phyloP scores from a whole-genome alignment of 2,113 vertebrate genomes.

The Raja brachyura region DNA sequence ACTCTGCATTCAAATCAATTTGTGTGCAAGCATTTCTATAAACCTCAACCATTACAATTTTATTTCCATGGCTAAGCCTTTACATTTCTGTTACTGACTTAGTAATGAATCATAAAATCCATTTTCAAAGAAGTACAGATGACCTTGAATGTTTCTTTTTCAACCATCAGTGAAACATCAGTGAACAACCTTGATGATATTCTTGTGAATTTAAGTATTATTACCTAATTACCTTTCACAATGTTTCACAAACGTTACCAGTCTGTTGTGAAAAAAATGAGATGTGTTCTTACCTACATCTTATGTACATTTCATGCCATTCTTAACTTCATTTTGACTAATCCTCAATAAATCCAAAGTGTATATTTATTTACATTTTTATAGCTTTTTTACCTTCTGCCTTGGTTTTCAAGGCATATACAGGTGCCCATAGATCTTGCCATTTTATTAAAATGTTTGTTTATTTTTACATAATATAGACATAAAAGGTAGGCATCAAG shows the following conservation, averaged over 20 bases:
- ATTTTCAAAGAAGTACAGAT: no score
- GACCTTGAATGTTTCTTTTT: no score
- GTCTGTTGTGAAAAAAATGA: not conserved
- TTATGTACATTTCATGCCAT: not conserved
- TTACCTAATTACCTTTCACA: not conserved
- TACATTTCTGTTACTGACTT: not conserved
- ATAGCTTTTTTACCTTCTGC: no score
- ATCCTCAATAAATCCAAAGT: not conserved
- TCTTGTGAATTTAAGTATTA: not conserved
- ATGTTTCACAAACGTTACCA: not conserved
- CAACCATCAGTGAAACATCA: not conserved
- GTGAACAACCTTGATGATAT: not conserved
- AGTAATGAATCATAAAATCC: no score
- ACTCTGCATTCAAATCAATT: no score
- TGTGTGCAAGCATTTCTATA: not conserved
- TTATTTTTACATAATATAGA: not conserved
- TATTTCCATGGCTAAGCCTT: not conserved
- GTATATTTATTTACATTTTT: not conserved
- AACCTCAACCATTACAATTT: not conserved
- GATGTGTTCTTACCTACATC: not conserved
- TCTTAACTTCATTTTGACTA: not conserved
- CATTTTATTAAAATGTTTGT: not conserved
- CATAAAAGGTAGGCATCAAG: not conserved
- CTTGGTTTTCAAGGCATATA: not conserved
- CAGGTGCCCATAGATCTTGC: not conserved